Base-by-base conservation (phyloP, 2,113 vertebrate species). In the Scytalopus superciliaris region DNA sequence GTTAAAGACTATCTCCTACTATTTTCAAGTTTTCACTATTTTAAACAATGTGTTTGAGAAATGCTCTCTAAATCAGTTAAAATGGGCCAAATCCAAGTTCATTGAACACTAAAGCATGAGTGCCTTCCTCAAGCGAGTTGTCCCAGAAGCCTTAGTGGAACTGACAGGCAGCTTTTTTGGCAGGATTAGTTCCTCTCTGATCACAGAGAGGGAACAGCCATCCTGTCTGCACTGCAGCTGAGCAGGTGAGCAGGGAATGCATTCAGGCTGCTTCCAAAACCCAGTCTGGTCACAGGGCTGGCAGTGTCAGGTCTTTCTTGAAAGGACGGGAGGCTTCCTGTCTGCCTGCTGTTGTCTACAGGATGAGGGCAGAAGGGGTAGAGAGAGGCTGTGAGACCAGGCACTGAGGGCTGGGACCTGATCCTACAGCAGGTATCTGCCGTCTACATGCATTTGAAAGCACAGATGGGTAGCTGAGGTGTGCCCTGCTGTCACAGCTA, bases 181-280 rank as follows among this genome's bases (percentile, higher is more conserved):
- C 66, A 82, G 91, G 77, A 95, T 94, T 87, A 95, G 31, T 44
- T 94, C 84, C 74, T 84, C 39, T 81, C 69, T 95, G 66, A 85
- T 89, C 70, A 72, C 60, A 76, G 70, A 73, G 66, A 87, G 57
- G 40, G 70, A 89, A 33, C 53, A 93, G 80, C 57, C 9, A 0
- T n/a, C 45, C 42, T 52, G 73, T 39, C 84, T 87, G 73, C 56
- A 44, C 77, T 94, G 50, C 40, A 77, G 47, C 39, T 39, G 44
- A 91, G 74, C 84, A 95, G 84, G 87, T 93, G 93, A 95, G 92
- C 57, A 44, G 53, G 39, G 62, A 87, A 60, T 28, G 53, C 53
- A 44, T 64, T 59, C 78, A 87, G 56, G 67, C 90, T 87, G 70
- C 62, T 69, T 94, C 84, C 82, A 87, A 95, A 93, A 75, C 31